Percentiles rank a stretch among this genome's conserved stretches.
phyloP scores from a whole-genome alignment of 2,888 invertebrate genomes.

The Eudasyphora cyanicolor region DNA sequence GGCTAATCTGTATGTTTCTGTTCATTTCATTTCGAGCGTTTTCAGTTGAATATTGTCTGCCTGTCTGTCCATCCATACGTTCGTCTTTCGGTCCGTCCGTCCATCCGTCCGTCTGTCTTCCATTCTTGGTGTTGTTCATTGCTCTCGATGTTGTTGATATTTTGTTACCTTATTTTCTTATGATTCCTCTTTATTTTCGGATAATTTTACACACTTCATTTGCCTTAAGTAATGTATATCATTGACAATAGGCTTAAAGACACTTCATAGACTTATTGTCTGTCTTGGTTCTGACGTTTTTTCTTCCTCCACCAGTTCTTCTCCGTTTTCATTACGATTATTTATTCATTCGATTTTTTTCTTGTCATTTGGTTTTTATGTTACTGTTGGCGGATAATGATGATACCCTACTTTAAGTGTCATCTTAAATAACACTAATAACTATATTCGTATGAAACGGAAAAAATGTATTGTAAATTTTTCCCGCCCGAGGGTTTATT shows the following conservation, averaged over 20 bases:
- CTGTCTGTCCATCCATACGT: no score
- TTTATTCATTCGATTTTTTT: slow-evolving; percentile 38
- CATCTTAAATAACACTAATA: slow-evolving; percentile 66
- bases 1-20: slow-evolving; percentile 64
- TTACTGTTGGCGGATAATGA: slow-evolving; percentile 48
- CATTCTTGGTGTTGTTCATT: slow-evolving; percentile 41
- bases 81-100: no score
- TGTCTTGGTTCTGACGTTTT: slow-evolving; percentile 70
- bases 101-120: no score
- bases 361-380: slow-evolving; percentile 50
- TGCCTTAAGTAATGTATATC: slow-evolving; percentile 72
- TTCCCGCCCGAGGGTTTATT: neutral
- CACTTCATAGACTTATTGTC: slow-evolving; percentile 75
- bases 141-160: slow-evolving; percentile 48
- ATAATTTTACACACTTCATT: slow-evolving; percentile 65
- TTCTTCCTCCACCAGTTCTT: slow-evolving; percentile 56
- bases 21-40: slow-evolving; percentile 20
- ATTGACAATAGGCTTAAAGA: slow-evolving; percentile 75
- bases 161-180: slow-evolving; percentile 63
- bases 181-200: slow-evolving; percentile 34
- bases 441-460: slow-evolving; percentile 53
- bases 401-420: slow-evolving; percentile 64
- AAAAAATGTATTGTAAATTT: slow-evolving; percentile 14
- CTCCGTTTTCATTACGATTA: slow-evolving; percentile 22
- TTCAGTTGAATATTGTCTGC: neutral